Conservation (phyloP, 1,140 invertebrate genomes). For the Littorina saxatilis region DNA sequence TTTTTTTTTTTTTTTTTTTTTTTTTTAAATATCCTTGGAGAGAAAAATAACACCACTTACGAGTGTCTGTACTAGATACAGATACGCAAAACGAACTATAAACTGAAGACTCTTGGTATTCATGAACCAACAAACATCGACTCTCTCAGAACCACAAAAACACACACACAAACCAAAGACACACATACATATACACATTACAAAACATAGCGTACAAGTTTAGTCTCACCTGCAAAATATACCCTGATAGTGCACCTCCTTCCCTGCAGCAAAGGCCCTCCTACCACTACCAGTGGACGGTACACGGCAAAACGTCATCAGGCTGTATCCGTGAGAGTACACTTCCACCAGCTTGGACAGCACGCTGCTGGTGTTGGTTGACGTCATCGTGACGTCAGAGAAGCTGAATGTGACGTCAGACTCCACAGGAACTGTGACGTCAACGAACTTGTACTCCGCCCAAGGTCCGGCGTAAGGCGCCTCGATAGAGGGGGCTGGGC, state of each 20-base stretch:
- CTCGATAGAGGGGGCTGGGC: slow-evolving; percentile 10
- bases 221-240: slow-evolving; percentile 30
- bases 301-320: slow-evolving; percentile 10
- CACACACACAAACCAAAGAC: background rate
- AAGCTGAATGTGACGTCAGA: slow-evolving; percentile 35
- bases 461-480: slow-evolving; percentile 23
- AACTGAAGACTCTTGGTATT: no score
- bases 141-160: background rate
- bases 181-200: background rate
- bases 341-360: background rate
- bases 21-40: no score
- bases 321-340: slow-evolving; percentile 24
- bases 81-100: no score
- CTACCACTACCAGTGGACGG: background rate
- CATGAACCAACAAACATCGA: background rate
- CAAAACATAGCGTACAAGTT: background rate
- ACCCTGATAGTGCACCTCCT: background rate
- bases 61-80: no score
- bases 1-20: no score
- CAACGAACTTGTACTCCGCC: slow-evolving; percentile 33
- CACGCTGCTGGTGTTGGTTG: background rate
- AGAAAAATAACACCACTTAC: no score
- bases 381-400: slow-evolving; percentile 25
- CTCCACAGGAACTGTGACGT: slow-evolving; percentile 34
- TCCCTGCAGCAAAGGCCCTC: background rate